Conservation (phyloP, 1,140 invertebrate genomes). For the Apis florea region DNA sequence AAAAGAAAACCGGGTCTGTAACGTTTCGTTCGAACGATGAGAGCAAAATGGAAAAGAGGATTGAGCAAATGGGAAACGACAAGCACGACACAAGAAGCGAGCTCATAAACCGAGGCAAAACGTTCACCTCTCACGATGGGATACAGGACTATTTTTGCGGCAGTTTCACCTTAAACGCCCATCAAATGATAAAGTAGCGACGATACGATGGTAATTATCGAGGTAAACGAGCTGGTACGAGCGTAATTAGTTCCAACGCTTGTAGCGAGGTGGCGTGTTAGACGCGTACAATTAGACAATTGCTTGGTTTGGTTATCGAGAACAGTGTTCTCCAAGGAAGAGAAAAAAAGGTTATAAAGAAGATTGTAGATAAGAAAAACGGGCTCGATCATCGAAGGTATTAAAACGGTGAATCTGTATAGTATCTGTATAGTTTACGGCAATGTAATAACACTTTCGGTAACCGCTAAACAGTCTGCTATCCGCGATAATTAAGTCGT, state of each 20-base stretch:
- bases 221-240: constrained; percentile 32
- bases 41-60: not conserved
- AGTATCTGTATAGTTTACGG: constrained; percentile 13
- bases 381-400: not conserved
- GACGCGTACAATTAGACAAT: constrained; percentile 17
- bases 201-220: constrained; percentile 15
- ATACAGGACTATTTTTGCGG: constrained; percentile 10
- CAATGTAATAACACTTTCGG: constrained; percentile 27
- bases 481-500: constrained; percentile 27
- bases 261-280: not conserved
- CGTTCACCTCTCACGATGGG: not conserved
- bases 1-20: not conserved
- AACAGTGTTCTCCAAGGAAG: not conserved
- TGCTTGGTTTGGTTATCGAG: not conserved
- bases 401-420: constrained; percentile 25
- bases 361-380: not conserved
- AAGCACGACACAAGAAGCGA: not conserved
- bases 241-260: constrained; percentile 25
- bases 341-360: not conserved
- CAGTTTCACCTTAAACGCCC: constrained; percentile 14
- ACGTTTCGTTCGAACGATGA: not conserved
- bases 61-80: not conserved
- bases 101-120: constrained; percentile 20
- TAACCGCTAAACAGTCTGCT: not conserved
- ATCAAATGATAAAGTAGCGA: constrained; percentile 20